Percentiles rank a stretch among this genome's conserved stretches.
phyloP scores from a whole-genome alignment of 2,888 invertebrate species.

The Tenthredo amoena region DNA sequence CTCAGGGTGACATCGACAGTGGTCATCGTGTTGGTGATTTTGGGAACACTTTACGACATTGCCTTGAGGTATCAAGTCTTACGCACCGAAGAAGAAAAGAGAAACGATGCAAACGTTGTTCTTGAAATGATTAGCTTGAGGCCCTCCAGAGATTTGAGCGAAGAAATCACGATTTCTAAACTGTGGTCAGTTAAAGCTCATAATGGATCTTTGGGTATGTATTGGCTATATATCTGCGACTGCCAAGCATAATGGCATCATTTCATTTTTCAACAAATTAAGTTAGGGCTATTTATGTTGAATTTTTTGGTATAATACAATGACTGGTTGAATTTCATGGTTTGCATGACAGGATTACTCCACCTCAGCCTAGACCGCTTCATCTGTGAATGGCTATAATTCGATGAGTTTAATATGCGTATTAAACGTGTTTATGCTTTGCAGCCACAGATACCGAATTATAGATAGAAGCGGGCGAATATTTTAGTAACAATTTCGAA shows the following conservation, averaged over 20 bases:
- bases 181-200: conserved; percentile 67
- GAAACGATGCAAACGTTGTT: conserved; percentile 53
- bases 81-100: conserved; percentile 55
- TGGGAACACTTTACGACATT: conserved; percentile 79
- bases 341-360: not conserved
- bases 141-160: conserved; percentile 50
- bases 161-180: conserved; percentile 64
- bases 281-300: not conserved
- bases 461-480: not conserved
- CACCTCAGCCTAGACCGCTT: not conserved
- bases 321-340: not conserved
- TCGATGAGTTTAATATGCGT: not conserved
- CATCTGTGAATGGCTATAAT: not conserved
- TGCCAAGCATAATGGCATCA: too few species aligned
- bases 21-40: conserved; percentile 73
- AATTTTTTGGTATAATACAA: not conserved
- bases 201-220: conserved; percentile 66
- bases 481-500: not conserved
- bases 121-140: conserved; percentile 56
- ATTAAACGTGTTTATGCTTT: not conserved
- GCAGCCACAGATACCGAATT: not conserved
- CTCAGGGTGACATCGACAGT: conserved; percentile 66
- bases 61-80: conserved; percentile 65
- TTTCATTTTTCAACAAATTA: not conserved
- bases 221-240: too few species aligned